Evolutionary conservation across 1,140 invertebrate species (phyloP).

Genomic region (Megalonaias nervosa): DNA sequence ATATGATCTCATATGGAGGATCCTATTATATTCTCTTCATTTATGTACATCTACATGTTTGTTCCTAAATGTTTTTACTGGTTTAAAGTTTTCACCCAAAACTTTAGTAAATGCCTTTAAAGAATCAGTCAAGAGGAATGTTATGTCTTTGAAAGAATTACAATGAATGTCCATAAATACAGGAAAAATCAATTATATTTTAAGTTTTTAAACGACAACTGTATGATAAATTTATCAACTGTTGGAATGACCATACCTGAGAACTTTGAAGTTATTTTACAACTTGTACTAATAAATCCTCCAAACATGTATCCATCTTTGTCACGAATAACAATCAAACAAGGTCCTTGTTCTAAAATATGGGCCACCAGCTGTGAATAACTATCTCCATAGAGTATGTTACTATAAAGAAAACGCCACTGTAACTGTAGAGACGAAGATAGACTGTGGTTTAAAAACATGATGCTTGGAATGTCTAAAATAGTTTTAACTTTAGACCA

Average conservation of each 20-base stretch:
- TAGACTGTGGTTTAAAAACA: constrained; percentile 63
- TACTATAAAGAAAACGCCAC: constrained; percentile 69
- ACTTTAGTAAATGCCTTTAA: background rate
- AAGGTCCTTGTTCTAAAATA: constrained; percentile 64
- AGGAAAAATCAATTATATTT: background rate
- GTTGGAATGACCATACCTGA: constrained; percentile 67
- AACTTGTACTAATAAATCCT: constrained; percentile 85
- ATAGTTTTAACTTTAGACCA: constrained; percentile 50
- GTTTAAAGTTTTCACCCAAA: background rate
- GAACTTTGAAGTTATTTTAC: constrained; percentile 82
- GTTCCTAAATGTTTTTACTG: too few relatives aligned
- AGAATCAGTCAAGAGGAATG: background rate
- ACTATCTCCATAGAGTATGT: constrained; percentile 65
- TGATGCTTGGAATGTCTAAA: constrained; percentile 55
- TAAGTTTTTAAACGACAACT: background rate
- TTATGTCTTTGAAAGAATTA: constrained; percentile 7
- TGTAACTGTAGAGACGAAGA: constrained; percentile 54
- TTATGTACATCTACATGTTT: too few relatives aligned
- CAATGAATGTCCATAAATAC: background rate
- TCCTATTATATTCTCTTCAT: too few relatives aligned
- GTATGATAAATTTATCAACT: background rate
- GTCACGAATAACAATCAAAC: constrained; percentile 75
- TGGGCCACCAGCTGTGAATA: constrained; percentile 65
- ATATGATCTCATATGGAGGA: too few relatives aligned
- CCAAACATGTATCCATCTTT: constrained; percentile 89